phyloP scores from a whole-genome alignment of 1,140 invertebrate species.

The Drosophila subobscura region DNA sequence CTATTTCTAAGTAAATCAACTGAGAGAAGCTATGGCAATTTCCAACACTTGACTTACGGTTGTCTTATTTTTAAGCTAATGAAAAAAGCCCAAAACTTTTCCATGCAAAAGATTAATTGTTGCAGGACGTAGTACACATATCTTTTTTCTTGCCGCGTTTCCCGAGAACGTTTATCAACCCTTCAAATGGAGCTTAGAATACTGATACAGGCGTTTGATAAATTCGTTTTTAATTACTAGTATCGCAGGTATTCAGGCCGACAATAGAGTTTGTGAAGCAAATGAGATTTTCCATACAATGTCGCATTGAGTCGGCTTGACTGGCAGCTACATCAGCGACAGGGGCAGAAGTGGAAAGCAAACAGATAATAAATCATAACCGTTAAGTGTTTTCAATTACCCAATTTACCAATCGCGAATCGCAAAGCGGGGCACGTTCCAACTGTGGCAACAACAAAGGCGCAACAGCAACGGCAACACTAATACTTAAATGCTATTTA shows the following conservation, averaged over 20 bases:
- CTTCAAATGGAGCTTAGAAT: not conserved
- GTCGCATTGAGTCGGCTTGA: slow-evolving; percentile 5
- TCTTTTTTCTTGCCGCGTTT: not conserved
- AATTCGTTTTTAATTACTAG: slow-evolving; percentile 48
- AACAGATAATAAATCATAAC: slow-evolving; percentile 77
- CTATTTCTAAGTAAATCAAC: too few species aligned
- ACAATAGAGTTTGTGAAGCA: slow-evolving; percentile 8
- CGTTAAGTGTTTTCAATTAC: slow-evolving; percentile 79
- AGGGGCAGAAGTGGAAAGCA: slow-evolving; percentile 11
- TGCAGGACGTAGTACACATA: slow-evolving; percentile 1
- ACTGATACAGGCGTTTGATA: slow-evolving; percentile 32
- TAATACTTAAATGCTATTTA: slow-evolving; percentile 78
- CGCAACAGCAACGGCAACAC: slow-evolving; percentile 19
- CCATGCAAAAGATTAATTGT: slow-evolving; percentile 27
- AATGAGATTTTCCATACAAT: slow-evolving; percentile 9
- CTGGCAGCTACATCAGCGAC: slow-evolving; percentile 48
- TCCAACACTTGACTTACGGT: too few species aligned
- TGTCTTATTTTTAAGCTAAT: too few species aligned
- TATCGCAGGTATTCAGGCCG: not conserved
- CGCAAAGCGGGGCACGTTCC: slow-evolving; percentile 74
- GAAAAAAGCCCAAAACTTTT: not conserved
- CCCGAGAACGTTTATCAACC: slow-evolving; percentile 18
- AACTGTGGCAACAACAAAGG: slow-evolving; percentile 25
- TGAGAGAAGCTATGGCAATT: too few species aligned
- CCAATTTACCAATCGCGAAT: slow-evolving; percentile 81